Conservation (phyloP, 2,797 vertebrate species). For the Argentina silus region DNA sequence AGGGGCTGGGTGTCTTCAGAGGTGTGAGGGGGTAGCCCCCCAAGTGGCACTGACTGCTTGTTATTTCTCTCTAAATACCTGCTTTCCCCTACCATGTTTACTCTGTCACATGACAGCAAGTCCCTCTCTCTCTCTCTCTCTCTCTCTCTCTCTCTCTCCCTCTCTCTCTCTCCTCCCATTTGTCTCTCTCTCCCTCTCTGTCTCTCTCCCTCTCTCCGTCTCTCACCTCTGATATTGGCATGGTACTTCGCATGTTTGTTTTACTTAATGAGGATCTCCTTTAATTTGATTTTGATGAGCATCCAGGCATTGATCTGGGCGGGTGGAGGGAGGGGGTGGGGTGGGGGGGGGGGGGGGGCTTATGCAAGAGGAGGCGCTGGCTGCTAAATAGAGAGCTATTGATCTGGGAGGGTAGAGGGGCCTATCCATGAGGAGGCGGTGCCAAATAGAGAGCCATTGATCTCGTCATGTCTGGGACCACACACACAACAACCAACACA, state of each 20-base stretch:
- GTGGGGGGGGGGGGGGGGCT: not conserved
- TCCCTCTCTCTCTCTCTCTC: not conserved
- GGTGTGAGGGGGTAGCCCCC: constrained; percentile 4
- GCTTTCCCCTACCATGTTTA: constrained; percentile 34
- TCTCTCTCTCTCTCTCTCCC: not conserved
- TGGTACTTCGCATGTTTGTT: constrained; percentile 56
- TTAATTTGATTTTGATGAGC: constrained; percentile 66
- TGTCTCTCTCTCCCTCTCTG: not conserved
- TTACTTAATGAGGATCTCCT: constrained; percentile 58
- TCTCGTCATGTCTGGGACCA: constrained; percentile 26
- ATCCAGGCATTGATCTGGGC: constrained; percentile 52
- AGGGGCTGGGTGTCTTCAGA: not conserved
- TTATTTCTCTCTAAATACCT: constrained; percentile 40
- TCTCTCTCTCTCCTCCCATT: constrained; percentile 4
- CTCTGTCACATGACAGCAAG: constrained; percentile 10
- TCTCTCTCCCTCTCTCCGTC: constrained; percentile 6
- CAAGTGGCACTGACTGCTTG: constrained; percentile 32
- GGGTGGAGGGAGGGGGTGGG: not conserved
- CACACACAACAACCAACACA: not conserved
- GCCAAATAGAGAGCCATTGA: constrained; percentile 42
- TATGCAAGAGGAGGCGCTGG: constrained; percentile 19
- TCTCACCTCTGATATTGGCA: constrained; percentile 36
- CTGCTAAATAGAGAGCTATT: not conserved
- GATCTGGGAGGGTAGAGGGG: not conserved
- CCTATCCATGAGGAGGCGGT: not conserved